Percentiles rank a stretch among this genome's conserved stretches.
Evolutionary conservation across 92 coral and sea anemone genomes (phyloP).

Genomic region (Metridium senile): DNA sequence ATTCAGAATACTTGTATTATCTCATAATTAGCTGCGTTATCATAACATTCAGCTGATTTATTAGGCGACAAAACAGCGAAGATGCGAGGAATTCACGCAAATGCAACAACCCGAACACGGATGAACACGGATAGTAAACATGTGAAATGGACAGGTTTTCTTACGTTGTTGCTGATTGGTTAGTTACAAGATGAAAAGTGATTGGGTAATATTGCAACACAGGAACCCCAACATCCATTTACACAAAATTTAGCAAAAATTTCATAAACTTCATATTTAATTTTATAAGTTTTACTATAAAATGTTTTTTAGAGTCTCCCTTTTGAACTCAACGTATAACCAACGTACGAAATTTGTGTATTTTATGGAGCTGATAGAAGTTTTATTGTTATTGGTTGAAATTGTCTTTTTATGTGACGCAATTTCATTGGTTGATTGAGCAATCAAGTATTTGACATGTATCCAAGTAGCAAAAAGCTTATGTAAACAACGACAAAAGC

Average conservation of each 20-base stretch:
- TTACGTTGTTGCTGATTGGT: slow-evolving; percentile 1
- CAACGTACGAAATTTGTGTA: too few relatives aligned
- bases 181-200: neutral
- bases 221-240: neutral
- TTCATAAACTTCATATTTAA: too few relatives aligned
- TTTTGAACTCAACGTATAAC: too few relatives aligned
- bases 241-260: too few relatives aligned
- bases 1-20: neutral
- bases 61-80: too few relatives aligned
- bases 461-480: slow-evolving; percentile 24
- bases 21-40: neutral
- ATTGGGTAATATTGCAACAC: neutral
- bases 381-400: neutral
- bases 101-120: too few relatives aligned
- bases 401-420: neutral
- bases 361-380: neutral
- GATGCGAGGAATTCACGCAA: too few relatives aligned
- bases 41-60: too few relatives aligned
- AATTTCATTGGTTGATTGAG: slow-evolving; percentile 13
- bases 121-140: too few relatives aligned
- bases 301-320: too few relatives aligned
- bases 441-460: slow-evolving; percentile 1
- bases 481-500: slow-evolving; percentile 21
- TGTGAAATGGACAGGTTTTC: neutral
- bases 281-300: too few relatives aligned